These are phyloP conservation scores for Pampus argenteus DNA, from an alignment of 2,797 vertebrate species.

Conservation along the genomic window DNA sequence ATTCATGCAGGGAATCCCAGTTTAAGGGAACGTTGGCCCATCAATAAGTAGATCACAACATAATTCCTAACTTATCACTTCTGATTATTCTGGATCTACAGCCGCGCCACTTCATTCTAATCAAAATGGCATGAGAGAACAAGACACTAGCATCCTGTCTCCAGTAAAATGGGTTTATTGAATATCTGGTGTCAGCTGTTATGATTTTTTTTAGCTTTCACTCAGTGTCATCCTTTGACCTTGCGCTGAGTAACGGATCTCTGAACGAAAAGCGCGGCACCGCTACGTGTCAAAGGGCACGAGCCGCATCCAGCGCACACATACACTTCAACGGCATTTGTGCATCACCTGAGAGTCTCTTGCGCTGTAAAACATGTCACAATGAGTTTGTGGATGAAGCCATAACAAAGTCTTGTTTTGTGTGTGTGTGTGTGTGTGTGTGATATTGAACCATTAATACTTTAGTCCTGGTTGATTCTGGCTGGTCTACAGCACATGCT, in stretches of 20 bases:
- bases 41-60: background rate
- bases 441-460: too few species aligned
- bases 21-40: background rate
- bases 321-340: background rate
- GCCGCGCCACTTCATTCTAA: conserved; percentile 5
- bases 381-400: background rate
- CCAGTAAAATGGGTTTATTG: conserved; percentile 30
- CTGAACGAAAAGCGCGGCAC: background rate
- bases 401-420: background rate
- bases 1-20: background rate
- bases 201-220: conserved; percentile 20
- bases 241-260: conserved; percentile 27
- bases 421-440: too few species aligned
- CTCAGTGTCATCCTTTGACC: conserved; percentile 38
- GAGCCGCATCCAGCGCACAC: background rate
- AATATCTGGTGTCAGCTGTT: conserved; percentile 37
- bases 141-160: conserved; percentile 33
- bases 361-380: conserved; percentile 13
- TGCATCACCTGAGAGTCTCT: background rate
- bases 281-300: conserved; percentile 15
- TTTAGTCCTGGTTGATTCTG: too few species aligned
- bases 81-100: background rate
- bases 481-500: conserved; percentile 6
- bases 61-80: background rate
- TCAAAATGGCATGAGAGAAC: conserved; percentile 21